Percentiles rank a stretch among this genome's conserved stretches.
Evolutionary conservation across 2,888 invertebrate species (phyloP).

Genomic region (Standfussiana lucernea): DNA sequence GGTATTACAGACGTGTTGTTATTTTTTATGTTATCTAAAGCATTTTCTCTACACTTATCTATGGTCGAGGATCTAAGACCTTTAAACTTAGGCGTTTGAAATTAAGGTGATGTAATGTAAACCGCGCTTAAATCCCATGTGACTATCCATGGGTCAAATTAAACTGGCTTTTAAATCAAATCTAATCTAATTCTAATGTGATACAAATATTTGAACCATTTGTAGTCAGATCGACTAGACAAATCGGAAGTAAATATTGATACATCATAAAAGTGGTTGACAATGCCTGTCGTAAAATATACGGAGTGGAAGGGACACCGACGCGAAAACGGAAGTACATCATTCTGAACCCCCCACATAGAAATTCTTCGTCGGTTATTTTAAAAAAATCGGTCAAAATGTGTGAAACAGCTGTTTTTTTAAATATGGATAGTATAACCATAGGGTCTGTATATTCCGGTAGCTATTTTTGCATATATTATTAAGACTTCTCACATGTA

Average conservation of each 20-base stretch:
- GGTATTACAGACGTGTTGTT: too few relatives aligned
- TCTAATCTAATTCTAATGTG: constrained; percentile 10
- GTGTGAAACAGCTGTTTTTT: too few relatives aligned
- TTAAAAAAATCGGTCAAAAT: too few relatives aligned
- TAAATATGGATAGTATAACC: too few relatives aligned
- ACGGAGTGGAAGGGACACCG: too few relatives aligned
- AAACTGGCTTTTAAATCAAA: constrained; percentile 7
- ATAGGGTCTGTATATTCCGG: constrained; percentile 22
- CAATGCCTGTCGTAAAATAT: constrained; percentile 38
- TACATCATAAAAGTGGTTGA: constrained; percentile 37
- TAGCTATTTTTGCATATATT: constrained; percentile 9
- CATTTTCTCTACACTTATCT: not conserved
- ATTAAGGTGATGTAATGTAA: not conserved
- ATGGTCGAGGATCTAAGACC: not conserved
- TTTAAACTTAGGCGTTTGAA: not conserved
- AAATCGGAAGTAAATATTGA: constrained; percentile 50
- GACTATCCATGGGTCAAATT: not conserved
- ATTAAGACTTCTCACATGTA: constrained; percentile 6
- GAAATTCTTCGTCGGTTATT: too few relatives aligned
- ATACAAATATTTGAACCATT: constrained; percentile 6
- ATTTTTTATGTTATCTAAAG: not conserved
- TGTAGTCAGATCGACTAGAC: not conserved
- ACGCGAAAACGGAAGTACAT: too few relatives aligned
- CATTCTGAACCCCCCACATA: too few relatives aligned
- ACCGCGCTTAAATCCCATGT: not conserved